These are phyloP conservation scores for Malaclemys terrapin DNA, from an alignment of 2,113 vertebrate genomes.

Conservation along the genomic window DNA sequence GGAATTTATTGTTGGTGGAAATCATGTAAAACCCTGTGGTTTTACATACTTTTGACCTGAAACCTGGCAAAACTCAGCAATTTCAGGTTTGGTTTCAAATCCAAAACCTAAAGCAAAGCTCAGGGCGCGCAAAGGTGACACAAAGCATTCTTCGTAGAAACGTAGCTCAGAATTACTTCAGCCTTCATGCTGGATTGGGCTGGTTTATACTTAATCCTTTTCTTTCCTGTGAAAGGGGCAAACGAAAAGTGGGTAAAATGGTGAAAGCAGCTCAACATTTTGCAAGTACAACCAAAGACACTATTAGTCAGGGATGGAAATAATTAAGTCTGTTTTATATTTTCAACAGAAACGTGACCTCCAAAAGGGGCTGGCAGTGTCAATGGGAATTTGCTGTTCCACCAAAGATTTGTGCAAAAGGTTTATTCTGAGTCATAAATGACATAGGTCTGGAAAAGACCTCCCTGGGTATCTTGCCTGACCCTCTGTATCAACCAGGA, in stretches of 20 bases:
- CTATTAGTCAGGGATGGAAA: constrained; percentile 64
- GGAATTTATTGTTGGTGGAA: neutral
- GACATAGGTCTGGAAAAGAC: neutral
- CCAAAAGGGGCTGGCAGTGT: constrained; percentile 12
- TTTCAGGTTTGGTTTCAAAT: constrained; percentile 23
- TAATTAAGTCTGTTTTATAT: constrained; percentile 41
- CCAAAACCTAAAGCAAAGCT: constrained; percentile 32
- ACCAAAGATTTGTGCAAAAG: constrained; percentile 1
- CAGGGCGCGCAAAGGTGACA: neutral
- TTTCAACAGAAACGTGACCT: constrained; percentile 45
- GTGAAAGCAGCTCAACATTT: neutral
- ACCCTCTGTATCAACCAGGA: neutral
- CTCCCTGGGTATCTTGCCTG: neutral
- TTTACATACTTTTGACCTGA: constrained; percentile 47
- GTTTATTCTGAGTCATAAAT: constrained; percentile 29
- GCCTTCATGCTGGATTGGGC: neutral
- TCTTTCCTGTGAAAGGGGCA: neutral
- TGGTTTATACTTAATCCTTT: neutral
- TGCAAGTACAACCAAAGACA: neutral
- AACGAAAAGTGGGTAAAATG: neutral
- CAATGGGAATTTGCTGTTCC: neutral
- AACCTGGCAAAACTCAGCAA: constrained; percentile 30
- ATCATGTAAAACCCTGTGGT: constrained; percentile 43
- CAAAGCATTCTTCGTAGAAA: neutral
- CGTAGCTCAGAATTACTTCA: neutral